phyloP scores from a whole-genome alignment of 1,140 invertebrate genomes.

The Penaeus vannamei region DNA sequence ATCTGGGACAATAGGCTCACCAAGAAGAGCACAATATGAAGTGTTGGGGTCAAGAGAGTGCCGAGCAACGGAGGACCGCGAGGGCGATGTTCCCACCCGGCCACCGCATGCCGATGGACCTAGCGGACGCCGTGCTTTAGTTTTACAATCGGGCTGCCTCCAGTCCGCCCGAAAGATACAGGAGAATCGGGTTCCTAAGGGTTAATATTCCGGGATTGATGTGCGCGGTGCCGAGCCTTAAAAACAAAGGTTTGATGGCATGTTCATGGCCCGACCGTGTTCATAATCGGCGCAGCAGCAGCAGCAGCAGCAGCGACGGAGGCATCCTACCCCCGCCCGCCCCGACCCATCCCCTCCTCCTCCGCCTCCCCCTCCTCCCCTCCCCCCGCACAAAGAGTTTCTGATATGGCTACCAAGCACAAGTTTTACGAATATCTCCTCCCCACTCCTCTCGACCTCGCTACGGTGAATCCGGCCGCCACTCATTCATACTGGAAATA shows the following conservation, averaged over 20 bases:
- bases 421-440: no score
- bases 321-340: neutral
- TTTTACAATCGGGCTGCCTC: neutral
- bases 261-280: conserved; percentile 25
- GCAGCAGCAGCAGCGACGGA: neutral
- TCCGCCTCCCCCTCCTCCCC: no score
- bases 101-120: no score
- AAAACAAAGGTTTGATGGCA: conserved; percentile 7
- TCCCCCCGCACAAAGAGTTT: no score
- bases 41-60: neutral
- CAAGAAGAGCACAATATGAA: conserved; percentile 31
- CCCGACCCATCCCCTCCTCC: neutral
- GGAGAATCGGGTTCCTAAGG: conserved; percentile 18
- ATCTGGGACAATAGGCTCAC: conserved; percentile 25
- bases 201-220: conserved; percentile 26
- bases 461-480: conserved; percentile 1
- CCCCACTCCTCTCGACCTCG: no score
- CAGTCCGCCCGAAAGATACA: neutral
- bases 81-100: neutral
- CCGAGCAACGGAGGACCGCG: neutral
- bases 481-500: neutral
- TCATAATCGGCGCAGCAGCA: conserved; percentile 24
- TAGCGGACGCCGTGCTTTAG: neutral
- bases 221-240: neutral
- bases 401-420: no score